Base-by-base conservation (phyloP, 2,797 vertebrate genomes). In the Craterocephalus amniculus region DNA sequence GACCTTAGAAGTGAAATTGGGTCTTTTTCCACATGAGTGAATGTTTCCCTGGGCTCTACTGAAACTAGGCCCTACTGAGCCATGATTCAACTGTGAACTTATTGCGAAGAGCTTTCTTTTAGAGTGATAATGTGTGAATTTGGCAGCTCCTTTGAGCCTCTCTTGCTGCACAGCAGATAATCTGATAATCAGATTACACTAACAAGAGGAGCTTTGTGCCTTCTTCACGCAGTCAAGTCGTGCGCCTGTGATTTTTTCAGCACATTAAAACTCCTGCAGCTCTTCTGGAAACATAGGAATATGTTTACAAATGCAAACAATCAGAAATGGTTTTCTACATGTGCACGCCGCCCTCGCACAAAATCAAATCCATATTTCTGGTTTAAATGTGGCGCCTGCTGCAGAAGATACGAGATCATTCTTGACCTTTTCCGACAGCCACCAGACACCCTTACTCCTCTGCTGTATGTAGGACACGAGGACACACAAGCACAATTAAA, bases 121-220 rank as follows among this genome's bases (percentile, higher is more conserved):
- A 40, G 48, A 80, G 58, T 29, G 31, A 27, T 72, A 67, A 79
- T 67, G 66, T 82, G 72, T 68, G 74, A 83, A 85, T 70, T 65
- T 16, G 73, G 68, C 71, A 43, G 66, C 35, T 79, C 77, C 78
- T 85, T 29, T 1, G 59, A 77, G 68, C 63, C 60, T 68, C 48
- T 68, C 74, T 71, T 35, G 18, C 61, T 51, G 64, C 81, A 58
- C 69, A 77, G 3, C 43, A 67, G 69, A 80, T 89, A 82, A 89
- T 89, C 87, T 79, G 61, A 76, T 89, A 83, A 92, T 91, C 87
- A 80, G 87, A 90, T 92, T 84, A 83, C 49, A 13, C 32, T 68
- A 61, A 60, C 61, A 22, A 81, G 67, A 70, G 55, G 61, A 70
- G 68, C 74, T 83, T 78, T 85, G 78, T 81, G 76, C 61, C 66